Base-by-base conservation (phyloP, 2,888 invertebrate genomes). In the Frankliniella intonsa region DNA sequence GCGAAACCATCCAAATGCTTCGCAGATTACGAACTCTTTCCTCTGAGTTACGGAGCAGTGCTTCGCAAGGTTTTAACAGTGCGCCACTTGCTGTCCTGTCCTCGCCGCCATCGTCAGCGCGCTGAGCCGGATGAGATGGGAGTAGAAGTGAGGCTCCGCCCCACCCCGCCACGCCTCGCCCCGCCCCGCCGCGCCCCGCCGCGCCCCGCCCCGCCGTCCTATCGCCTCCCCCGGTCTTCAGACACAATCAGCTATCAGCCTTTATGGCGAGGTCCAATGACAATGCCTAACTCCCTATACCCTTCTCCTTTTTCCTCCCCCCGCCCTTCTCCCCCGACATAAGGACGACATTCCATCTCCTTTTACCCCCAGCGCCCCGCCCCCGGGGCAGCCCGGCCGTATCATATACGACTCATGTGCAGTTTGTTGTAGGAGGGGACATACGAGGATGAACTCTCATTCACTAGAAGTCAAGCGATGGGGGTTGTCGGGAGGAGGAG, bases 211-310 rank as follows among this genome's bases (percentile, higher is more conserved):
- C 62, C 62, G 62, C 62, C 55, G 55, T 8, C 55, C 55, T 55
- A 17, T 55, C 55, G 14, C 55, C 55, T 55, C 38, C 38, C 38
- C 38, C 38, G 38, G 38, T 38, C 38, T 2, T 38, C 38, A 38
- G 62, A 62, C 62, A 62, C 62, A 62, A 62, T 62, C 62, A 62
- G 62, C 62, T 62, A 62, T 62, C 62, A 62, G 62, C 62, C 62
- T 62, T 62, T 62, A 62, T 62, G 12, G 62, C 62, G 7, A 17
- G 62, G 62, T n/a, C 62, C 62, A 17, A 14, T 62, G 14, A 62
- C 62, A 62, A 62, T 55, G 55, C 55, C 55, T 8, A 38, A 17
- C 55, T 55, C 55, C 14, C 55, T 55, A 55, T 12, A 55, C 14
- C 55, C 55, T 55, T 17, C 55, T 55, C 55, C 55, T 55, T 8